A percentile compares a stretch with the other conserved stretches of the same genome.
Evolutionary conservation across 2,113 vertebrate species (phyloP).

Genomic region (Equus przewalskii): DNA sequence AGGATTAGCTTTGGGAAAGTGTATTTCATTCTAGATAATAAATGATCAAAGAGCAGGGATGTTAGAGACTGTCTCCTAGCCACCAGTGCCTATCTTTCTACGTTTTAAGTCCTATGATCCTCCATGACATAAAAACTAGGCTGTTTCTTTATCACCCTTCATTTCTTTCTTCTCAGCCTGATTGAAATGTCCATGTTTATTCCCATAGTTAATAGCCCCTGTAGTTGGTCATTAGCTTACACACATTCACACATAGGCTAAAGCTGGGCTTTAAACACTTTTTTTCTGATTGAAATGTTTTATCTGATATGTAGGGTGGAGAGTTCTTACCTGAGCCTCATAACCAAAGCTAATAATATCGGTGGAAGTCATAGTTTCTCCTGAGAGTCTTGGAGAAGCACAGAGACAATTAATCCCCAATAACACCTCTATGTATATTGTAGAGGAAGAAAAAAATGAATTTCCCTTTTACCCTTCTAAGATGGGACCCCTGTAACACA

Average conservation of each 20-base stretch:
- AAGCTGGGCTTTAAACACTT: neutral
- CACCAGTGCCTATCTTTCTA: neutral
- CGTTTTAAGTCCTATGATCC: neutral
- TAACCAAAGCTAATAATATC: neutral
- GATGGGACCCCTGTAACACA: neutral
- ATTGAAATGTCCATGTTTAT: slow-evolving; percentile 28
- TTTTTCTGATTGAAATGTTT: slow-evolving; percentile 10
- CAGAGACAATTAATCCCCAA: neutral
- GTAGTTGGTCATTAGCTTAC: neutral
- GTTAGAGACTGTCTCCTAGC: neutral
- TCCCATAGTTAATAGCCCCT: neutral
- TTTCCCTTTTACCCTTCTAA: neutral
- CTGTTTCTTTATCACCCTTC: neutral
- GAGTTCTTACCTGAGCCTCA: neutral
- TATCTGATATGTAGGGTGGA: neutral
- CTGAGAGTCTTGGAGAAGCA: neutral
- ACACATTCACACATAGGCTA: neutral
- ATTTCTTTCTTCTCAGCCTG: neutral
- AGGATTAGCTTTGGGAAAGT: slow-evolving; percentile 35
- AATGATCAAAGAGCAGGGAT: neutral
- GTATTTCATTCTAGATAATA: neutral
- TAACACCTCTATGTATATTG: neutral
- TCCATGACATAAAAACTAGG: neutral
- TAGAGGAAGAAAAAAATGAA: neutral
- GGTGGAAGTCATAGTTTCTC: neutral